These are phyloP conservation scores for Gymnothorax javanicus DNA, from an alignment of 2,797 vertebrate genomes.

Conservation along the genomic window DNA sequence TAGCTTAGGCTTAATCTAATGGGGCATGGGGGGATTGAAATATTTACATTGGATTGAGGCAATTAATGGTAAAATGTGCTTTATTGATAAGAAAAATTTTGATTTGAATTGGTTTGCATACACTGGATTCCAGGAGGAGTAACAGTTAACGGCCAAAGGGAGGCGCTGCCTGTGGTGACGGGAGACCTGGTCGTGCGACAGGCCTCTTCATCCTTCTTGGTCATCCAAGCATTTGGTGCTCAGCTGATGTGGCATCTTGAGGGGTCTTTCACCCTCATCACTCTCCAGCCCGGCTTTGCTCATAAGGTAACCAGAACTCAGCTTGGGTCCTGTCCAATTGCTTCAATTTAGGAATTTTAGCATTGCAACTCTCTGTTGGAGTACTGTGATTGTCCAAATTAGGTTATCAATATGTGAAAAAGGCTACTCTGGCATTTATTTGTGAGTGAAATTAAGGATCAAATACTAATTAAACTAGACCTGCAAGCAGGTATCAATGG, in stretches of 20 bases:
- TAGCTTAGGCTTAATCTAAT: no score
- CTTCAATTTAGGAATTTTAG: background rate
- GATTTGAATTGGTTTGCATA: background rate
- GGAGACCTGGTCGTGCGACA: constrained; percentile 69
- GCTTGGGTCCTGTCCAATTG: background rate
- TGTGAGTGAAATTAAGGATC: background rate
- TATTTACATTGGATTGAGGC: no score
- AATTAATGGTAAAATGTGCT: no score
- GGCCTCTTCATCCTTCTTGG: constrained; percentile 82
- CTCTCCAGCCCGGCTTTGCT: constrained; percentile 80
- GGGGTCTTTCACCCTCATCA: constrained; percentile 74
- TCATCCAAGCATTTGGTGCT: constrained; percentile 78
- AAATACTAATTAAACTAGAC: background rate
- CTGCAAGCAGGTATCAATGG: no score
- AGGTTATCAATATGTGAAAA: background rate
- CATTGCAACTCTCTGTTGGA: background rate
- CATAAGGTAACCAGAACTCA: constrained; percentile 70
- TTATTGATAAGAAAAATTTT: no score
- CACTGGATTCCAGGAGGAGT: constrained; percentile 70
- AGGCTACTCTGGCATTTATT: background rate
- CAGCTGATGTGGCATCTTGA: constrained; percentile 82
- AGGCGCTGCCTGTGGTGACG: constrained; percentile 72
- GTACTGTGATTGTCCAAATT: background rate
- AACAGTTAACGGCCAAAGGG: constrained; percentile 71
- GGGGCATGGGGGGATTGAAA: no score